phyloP scores from a whole-genome alignment of 2,113 vertebrate genomes.

The Sebastes fasciatus region DNA sequence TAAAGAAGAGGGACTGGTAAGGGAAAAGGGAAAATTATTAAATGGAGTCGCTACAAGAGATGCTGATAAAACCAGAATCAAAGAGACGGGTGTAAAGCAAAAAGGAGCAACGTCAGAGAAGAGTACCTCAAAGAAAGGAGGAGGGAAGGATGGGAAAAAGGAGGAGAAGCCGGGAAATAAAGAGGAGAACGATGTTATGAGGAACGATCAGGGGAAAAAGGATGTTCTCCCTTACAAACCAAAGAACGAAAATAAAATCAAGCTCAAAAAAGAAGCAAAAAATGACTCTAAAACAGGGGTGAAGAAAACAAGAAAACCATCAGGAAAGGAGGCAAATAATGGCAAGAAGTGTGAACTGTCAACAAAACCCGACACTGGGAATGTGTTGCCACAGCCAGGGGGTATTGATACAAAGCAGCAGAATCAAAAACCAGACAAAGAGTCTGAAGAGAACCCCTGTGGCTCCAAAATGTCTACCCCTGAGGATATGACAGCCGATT shows the following conservation, averaged over 20 bases:
- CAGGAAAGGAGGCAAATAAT: slow-evolving; percentile 72
- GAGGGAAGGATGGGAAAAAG: slow-evolving; percentile 76
- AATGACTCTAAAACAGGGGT: slow-evolving; percentile 84
- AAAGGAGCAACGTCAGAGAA: slow-evolving; percentile 73
- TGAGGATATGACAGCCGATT: slow-evolving; percentile 81
- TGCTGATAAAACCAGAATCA: slow-evolving; percentile 81
- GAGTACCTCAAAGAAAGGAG: slow-evolving; percentile 85
- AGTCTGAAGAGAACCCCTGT: slow-evolving; percentile 36
- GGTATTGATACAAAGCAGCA: slow-evolving; percentile 6
- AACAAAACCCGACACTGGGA: slow-evolving; percentile 14
- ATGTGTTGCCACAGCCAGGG: slow-evolving; percentile 1
- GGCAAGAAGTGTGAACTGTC: slow-evolving; percentile 46
- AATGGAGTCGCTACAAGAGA: slow-evolving; percentile 75
- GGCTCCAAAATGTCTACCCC: slow-evolving; percentile 84
- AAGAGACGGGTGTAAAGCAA: slow-evolving; percentile 70
- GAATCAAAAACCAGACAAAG: slow-evolving; percentile 26
- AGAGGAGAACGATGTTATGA: slow-evolving; percentile 75
- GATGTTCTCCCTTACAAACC: slow-evolving; percentile 68
- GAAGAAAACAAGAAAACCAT: slow-evolving; percentile 73
- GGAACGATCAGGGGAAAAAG: slow-evolving; percentile 74
- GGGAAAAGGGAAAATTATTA: slow-evolving; percentile 79
- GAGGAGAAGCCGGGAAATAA: slow-evolving; percentile 80
- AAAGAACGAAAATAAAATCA: slow-evolving; percentile 86
- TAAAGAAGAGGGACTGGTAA: slow-evolving; percentile 68
- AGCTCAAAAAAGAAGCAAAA: slow-evolving; percentile 83